Evolutionary conservation across 2,113 vertebrate genomes (phyloP), one percentile per base, ranked within the genome.

Genomic region (Caloenas nicobarica): DNA sequence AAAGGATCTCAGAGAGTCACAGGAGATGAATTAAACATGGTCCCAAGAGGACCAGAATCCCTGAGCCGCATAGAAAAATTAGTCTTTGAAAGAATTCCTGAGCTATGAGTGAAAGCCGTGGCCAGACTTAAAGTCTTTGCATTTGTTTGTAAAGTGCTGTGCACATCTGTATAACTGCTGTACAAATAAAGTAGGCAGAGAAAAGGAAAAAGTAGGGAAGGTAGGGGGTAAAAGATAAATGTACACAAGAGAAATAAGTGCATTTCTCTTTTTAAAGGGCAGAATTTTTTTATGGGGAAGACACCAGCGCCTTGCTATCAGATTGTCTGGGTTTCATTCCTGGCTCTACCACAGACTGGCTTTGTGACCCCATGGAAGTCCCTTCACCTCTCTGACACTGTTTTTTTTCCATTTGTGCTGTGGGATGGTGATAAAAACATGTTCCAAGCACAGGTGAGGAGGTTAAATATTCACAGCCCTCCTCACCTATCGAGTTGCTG

Each of bases 11-110:
- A 7, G 64, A 60, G 77, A 85, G 34, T 54, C 11, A 1, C 40
- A 71, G 58, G 48, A 78, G n/a, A 88, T 96, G 73, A 94, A 91
- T 91, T 88, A 95, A 90, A 90, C 61, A 84, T 91, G 57, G 34
- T 50, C 60, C 57, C 58, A 81, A 38, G 56, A 77, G 36, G 66
- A 65, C 28, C 46, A 66, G 53, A 92, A 62, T 93, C 91, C 78
- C 77, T 72, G 53, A 81, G 51, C 73, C 73, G 50, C 48, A 3
- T 29, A 53, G 62, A 80, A 93, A 91, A 87, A 85, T 57, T 58
- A 84, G 44, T 64, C 51, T 60, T 42, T 2, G 13, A 60, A 79
- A 44, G 65, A 70, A 88, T 77, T 70, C 23, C 16, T 0, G 4
- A 82, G 40, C 33, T 92, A 46, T 0, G 1, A 92, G 42, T 57